Conservation (phyloP, 1,140 invertebrate genomes). For the Saccostrea glomerata region DNA sequence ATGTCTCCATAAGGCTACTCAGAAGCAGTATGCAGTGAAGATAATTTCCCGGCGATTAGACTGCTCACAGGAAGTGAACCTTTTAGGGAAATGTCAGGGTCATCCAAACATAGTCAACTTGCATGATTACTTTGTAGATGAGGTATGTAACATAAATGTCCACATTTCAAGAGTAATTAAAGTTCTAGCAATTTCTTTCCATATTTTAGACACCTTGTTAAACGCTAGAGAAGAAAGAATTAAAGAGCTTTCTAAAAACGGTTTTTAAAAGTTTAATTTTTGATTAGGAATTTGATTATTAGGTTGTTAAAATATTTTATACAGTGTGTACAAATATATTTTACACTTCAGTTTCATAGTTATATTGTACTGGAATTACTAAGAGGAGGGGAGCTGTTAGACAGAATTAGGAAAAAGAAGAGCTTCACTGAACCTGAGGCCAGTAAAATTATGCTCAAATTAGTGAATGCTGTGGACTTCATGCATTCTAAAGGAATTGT, state of each 20-base stretch:
- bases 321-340: background rate
- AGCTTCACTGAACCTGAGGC: conserved; percentile 87
- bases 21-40: conserved; percentile 92
- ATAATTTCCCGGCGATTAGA: conserved; percentile 88
- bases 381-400: conserved; percentile 92
- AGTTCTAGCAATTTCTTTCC: no score
- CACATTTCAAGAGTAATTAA: background rate
- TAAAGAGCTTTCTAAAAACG: no score
- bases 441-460: conserved; percentile 85
- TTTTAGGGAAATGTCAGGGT: conserved; percentile 90
- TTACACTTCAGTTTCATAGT: conserved; percentile 71
- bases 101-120: conserved; percentile 93
- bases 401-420: conserved; percentile 83
- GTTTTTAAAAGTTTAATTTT: no score
- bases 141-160: conserved; percentile 79
- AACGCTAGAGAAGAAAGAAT: no score
- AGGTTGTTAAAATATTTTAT: no score
- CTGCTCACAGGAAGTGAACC: conserved; percentile 85
- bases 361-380: conserved; percentile 94
- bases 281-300: no score
- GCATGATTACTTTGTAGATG: conserved; percentile 89
- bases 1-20: conserved; percentile 87
- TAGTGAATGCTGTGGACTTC: conserved; percentile 89
- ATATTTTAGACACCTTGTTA: no score
- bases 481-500: conserved; percentile 90